Evolutionary conservation across 2,113 vertebrate genomes (phyloP), one percentile per base, ranked within the genome.

Genomic region (Rhinichthys klamathensis): DNA sequence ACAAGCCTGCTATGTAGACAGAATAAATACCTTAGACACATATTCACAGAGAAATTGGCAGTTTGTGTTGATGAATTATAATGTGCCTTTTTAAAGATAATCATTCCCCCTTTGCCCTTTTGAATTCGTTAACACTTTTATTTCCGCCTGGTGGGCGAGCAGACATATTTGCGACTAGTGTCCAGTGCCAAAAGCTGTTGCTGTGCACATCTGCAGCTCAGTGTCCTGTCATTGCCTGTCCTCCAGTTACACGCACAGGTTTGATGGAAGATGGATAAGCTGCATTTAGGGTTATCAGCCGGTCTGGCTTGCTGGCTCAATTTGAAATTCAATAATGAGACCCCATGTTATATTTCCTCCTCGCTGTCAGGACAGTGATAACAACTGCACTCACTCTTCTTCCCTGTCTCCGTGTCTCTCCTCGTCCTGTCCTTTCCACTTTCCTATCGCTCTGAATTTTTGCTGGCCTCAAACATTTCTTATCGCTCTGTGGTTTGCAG

Each of bases 241-340:
- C 30, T 54, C 25, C 84, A 51, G 9, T 79, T 27, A 30, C 65
- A 83, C 73, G 15, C 85, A 72, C 65, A 27, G 78, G 86, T 89
- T 89, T 88, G 89, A 88, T 70, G 46, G 84, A 77, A 84, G 89
- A 87, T 86, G 54, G 51, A 72, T 80, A 46, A 85, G 87, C 80
- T 67, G 83, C 89, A 82, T 91, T 91, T 90, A 90, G 84, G 89
- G 89, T 92, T 86, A 91, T 91, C 90, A 87, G 84, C 80, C 70
- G 82, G 89, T 67, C 85, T 38, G 84, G 54, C 78, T 15, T n/a
- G 41, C 82, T 88, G 77, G 85, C 85, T 89, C 67, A 23, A 85
- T 86, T 86, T 91, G 87, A 92, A 82, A 92, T 87, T 86, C 87
- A 87, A 84, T 90, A 91, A 87, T 85, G 65, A 87, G 56, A 27